A percentile compares a stretch with the other conserved stretches of the same genome.
phyloP scores from a whole-genome alignment of 1,140 invertebrate species.

The Drosophila miranda region DNA sequence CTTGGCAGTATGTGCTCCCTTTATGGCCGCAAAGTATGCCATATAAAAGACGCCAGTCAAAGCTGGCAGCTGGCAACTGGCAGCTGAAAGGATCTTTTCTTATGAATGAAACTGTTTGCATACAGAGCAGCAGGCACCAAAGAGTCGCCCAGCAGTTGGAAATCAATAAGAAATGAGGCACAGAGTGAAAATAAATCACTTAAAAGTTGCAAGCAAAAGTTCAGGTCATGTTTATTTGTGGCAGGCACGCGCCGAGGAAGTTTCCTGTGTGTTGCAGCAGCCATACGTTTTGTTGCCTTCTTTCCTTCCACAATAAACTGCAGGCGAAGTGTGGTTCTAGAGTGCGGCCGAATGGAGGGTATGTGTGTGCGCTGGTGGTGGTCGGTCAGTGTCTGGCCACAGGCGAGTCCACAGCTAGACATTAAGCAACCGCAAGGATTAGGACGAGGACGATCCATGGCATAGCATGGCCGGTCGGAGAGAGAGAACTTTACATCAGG shows the following conservation, averaged over 20 bases:
- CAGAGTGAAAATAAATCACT: constrained; percentile 32
- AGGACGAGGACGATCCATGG: constrained; percentile 8
- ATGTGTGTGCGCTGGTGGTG: constrained; percentile 5
- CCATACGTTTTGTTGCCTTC: constrained; percentile 38
- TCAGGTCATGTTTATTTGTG: neutral
- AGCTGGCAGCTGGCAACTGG: constrained; percentile 21
- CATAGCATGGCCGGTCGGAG: neutral
- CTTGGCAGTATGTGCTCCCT: constrained; percentile 55
- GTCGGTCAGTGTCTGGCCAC: constrained; percentile 42
- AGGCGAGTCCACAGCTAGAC: constrained; percentile 15
- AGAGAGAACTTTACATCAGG: constrained; percentile 30
- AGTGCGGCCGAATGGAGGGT: neutral
- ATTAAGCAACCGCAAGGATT: constrained; percentile 24
- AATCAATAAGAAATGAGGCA: constrained; percentile 41
- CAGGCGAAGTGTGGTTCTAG: constrained; percentile 5
- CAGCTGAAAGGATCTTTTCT: constrained; percentile 17
- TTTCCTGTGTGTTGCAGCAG: constrained; percentile 12
- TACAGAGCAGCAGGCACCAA: constrained; percentile 12
- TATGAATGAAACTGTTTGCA: constrained; percentile 33
- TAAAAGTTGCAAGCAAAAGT: constrained; percentile 22
- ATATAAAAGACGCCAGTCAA: constrained; percentile 68
- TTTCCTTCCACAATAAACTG: constrained; percentile 38
- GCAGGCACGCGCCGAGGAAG: constrained; percentile 7
- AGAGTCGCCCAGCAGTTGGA: constrained; percentile 18
- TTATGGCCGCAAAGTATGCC: constrained; percentile 62